Evolutionary conservation across 2,797 vertebrate genomes (phyloP).

Genomic region (Bradypodion pumilum): DNA sequence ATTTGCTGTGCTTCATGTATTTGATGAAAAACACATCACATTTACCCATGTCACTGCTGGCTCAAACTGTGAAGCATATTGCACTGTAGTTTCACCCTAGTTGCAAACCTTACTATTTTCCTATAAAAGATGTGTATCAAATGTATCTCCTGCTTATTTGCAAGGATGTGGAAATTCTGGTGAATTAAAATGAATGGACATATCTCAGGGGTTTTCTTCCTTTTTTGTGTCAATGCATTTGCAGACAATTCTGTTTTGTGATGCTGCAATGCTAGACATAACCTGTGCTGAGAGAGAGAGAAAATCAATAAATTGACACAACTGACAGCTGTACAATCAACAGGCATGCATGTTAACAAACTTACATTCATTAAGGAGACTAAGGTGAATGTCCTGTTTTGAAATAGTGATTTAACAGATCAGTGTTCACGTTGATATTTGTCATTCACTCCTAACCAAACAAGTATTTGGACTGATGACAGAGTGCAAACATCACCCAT

Average conservation of each 20-base stretch:
- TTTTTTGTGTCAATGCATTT: neutral
- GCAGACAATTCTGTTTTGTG: neutral
- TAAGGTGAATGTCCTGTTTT: neutral
- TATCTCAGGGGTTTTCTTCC: neutral
- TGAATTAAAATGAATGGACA: neutral
- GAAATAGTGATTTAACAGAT: fast-evolving
- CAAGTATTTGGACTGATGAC: slow-evolving; percentile 24
- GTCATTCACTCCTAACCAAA: neutral
- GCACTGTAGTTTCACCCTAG: neutral
- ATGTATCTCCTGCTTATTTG: slow-evolving; percentile 17
- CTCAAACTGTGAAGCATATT: too few species aligned
- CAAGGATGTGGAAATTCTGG: slow-evolving; percentile 9
- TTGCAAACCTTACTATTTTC: slow-evolving; percentile 18
- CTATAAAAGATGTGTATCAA: slow-evolving; percentile 3
- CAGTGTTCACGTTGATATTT: slow-evolving; percentile 5
- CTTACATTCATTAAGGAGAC: neutral
- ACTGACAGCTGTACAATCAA: neutral
- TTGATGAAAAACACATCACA: too few species aligned
- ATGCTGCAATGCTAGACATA: neutral
- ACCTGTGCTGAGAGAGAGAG: neutral
- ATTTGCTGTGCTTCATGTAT: too few species aligned
- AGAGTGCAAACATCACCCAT: slow-evolving; percentile 2
- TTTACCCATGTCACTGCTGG: too few species aligned
- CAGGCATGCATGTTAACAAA: neutral
- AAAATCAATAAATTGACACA: neutral